Base-by-base conservation (phyloP, 2,797 vertebrate genomes). In the Gallinago stenura region DNA sequence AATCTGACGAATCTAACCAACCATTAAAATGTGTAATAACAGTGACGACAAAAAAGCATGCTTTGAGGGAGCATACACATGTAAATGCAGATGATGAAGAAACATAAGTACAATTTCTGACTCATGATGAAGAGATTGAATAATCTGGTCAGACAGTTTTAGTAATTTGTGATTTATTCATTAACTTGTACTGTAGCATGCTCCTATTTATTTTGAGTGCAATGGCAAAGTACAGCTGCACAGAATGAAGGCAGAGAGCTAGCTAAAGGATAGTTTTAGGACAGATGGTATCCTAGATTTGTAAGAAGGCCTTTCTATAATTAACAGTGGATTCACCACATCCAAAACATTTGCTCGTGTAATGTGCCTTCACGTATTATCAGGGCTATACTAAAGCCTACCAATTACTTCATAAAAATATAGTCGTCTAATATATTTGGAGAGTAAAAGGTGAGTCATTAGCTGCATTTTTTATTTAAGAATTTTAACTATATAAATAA, bases 401-500 rank as follows among this genome's bases (percentile, higher is more conserved):
- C 87, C 81, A 62, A 76, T 75, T 95, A 86, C 43, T 77, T 84
- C 25, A 35, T 66, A 84, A 83, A 73, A 70, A 48, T 37, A 15
- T 7, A 72, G 71, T 31, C 19, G 57, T 69, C 7, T 37, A 82
- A 89, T 93, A 62, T 75, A 62, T 84, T 76, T 89, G 48, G 86
- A 93, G 80, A 91, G 64, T 33, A 68, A 88, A 93, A 79, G 46
- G 48, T 83, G 79, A 96, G 73, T 91, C 18, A 26, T 97, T 97
- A 89, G 75, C 83, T 96, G 87, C 71, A 30, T 57, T 93, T 97
- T 97, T 97, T 88, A 96, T 97, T 95, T 93, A 97, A 98, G 81
- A 90, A 93, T 90, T 92, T 95, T 90, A 80, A 88, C 90, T 97
- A 97, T 95, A 95, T 95, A 95, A 97, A 95, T 96, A 97, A 93